phyloP scores from a whole-genome alignment of 2,888 invertebrate genomes.

The Pecten maximus region DNA sequence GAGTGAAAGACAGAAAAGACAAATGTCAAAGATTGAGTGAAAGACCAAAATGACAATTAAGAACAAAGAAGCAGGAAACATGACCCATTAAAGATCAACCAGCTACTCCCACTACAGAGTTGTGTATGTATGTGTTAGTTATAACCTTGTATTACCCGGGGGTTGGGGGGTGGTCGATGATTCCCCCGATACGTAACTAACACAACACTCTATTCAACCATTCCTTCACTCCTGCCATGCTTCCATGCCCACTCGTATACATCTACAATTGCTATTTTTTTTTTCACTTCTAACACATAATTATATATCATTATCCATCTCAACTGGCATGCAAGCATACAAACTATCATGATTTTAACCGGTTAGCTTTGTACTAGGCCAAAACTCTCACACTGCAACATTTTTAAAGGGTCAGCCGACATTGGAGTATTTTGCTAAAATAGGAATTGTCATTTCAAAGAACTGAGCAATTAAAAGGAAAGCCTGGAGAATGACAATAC shows the following conservation, averaged over 20 bases:
- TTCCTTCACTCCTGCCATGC: not conserved
- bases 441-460: too few species aligned
- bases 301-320: not conserved
- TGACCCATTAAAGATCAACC: too few species aligned
- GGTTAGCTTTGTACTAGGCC: not conserved
- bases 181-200: not conserved
- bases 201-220: not conserved
- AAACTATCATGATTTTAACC: not conserved
- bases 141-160: not conserved
- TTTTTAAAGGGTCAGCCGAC: too few species aligned
- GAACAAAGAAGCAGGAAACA: too few species aligned
- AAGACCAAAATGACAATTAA: too few species aligned
- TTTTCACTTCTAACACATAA: not conserved
- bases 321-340: not conserved
- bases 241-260: not conserved
- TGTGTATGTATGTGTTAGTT: not conserved
- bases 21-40: too few species aligned
- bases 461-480: too few species aligned
- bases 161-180: not conserved
- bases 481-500: too few species aligned
- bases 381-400: not conserved
- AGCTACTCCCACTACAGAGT: not conserved
- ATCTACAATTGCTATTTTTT: not conserved
- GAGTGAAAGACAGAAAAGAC: not conserved
- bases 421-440: too few species aligned